phyloP scores from a whole-genome alignment of 1,140 invertebrate species.

The Aethina tumida region DNA sequence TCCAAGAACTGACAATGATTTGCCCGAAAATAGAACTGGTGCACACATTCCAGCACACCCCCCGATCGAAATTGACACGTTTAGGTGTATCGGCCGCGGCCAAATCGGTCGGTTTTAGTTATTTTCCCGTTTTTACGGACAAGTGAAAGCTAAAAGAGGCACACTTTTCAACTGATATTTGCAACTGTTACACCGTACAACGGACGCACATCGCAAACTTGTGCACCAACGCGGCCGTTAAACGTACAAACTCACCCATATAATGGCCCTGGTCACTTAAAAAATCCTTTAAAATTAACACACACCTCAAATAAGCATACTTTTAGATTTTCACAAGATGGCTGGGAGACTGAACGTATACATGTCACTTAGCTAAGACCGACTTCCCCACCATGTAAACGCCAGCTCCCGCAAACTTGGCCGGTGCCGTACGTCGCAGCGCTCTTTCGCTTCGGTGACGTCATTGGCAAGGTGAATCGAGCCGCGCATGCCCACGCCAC shows the following conservation, averaged over 20 bases:
- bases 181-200: conserved; percentile 6
- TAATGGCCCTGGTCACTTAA: conserved; percentile 29
- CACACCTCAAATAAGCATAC: conserved; percentile 39
- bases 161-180: conserved; percentile 22
- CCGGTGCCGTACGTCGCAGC: conserved; percentile 16
- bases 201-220: conserved; percentile 6
- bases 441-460: conserved; percentile 21
- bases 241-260: conserved; percentile 34
- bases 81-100: conserved; percentile 13
- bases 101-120: conserved; percentile 21
- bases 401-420: no score
- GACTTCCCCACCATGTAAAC: conserved; percentile 3
- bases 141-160: conserved; percentile 30
- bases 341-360: conserved; percentile 34
- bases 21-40: not conserved
- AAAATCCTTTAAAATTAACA: conserved; percentile 34
- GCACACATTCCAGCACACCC: conserved; percentile 3
- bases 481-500: conserved; percentile 27
- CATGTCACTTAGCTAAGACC: conserved; percentile 17
- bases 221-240: conserved; percentile 8
- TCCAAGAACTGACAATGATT: conserved; percentile 6
- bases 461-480: conserved; percentile 30
- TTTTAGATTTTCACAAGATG: conserved; percentile 37
- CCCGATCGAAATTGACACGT: conserved; percentile 10
- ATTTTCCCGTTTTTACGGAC: conserved; percentile 26